Base-by-base conservation (phyloP, 1,140 invertebrate genomes). In the Listronotus oregonensis region DNA sequence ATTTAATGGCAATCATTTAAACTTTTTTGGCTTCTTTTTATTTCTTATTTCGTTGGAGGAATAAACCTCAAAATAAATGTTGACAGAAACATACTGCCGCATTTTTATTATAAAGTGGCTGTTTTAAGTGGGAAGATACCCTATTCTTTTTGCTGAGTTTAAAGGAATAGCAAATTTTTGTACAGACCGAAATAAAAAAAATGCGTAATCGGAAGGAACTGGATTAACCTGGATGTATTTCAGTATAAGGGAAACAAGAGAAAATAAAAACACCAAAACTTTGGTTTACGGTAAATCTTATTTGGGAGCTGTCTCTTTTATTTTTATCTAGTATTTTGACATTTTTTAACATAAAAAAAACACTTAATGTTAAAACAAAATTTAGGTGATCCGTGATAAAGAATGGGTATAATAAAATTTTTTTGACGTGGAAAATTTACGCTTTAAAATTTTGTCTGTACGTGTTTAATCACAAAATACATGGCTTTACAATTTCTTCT, bases 51-150 rank as follows among this genome's bases (percentile, higher is more conserved):
- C 47, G 32, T 34, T 61, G 21, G 27, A 43, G 59, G 39, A 61
- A 47, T 47, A 51, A 52, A 61, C 47, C 59, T 32, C 37, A 52
- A 21, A 61, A 61, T 61, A 34, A 52, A 61, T 61, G 59, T 61
- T 52, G 59, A 61, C 59, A 61, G 59, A 51, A 61, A 61, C 59
- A 61, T 61, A 61, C 59, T 61, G 59, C 59, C 34, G 59, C 59
- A 61, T 61, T 61, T 61, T 51, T 61, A 61, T 61, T 61, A 61
- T 61, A 61, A 51, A 61, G 59, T 52, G 47, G 50, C 59, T 61
- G 39, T 61, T 61, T 61, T 61, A 61, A 61, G 51, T 61, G 46
- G 59, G 37, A 61, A 52, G 39, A 61, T 51, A 61, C 59, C 59
- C 47, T 42, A 61, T 61, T 61, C 47, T 61, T 61, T 61, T 51